Evolutionary conservation across 2,113 vertebrate genomes (phyloP).

Genomic region (Dasyurus viverrinus): DNA sequence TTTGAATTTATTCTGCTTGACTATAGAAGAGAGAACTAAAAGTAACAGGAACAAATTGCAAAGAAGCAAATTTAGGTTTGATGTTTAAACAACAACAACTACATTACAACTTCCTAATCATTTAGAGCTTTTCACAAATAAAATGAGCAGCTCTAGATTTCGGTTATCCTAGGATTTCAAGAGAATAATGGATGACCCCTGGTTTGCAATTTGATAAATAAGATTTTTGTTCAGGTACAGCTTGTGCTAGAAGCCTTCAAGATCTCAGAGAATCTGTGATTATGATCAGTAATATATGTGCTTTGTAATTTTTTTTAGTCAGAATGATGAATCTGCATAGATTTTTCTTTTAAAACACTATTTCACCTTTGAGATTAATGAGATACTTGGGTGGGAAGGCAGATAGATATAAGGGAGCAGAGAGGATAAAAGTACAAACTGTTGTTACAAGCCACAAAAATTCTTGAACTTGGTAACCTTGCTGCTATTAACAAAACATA

Average conservation of each 20-base stretch:
- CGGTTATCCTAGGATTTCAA: neutral
- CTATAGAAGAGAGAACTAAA: neutral
- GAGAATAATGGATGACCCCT: neutral
- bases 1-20: neutral
- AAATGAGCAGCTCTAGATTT: neutral
- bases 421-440: neutral
- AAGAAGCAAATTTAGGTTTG: neutral
- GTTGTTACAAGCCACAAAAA: neutral
- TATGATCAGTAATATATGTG: neutral
- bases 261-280: neutral
- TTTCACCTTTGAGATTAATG: neutral
- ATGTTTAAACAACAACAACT: too few species aligned
- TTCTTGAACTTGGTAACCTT: neutral
- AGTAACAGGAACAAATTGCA: neutral
- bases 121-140: too few species aligned
- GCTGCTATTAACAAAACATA: neutral
- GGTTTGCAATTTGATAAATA: neutral
- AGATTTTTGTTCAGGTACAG: neutral
- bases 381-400: neutral
- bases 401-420: neutral
- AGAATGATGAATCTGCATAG: neutral
- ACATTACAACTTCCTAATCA: too few species aligned
- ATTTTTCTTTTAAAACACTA: neutral
- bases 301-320: neutral
- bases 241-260: neutral